Percentiles rank a stretch among this genome's conserved stretches.
Conservation (phyloP, 2,113 vertebrate genomes). For the Chaetura pelagica region DNA sequence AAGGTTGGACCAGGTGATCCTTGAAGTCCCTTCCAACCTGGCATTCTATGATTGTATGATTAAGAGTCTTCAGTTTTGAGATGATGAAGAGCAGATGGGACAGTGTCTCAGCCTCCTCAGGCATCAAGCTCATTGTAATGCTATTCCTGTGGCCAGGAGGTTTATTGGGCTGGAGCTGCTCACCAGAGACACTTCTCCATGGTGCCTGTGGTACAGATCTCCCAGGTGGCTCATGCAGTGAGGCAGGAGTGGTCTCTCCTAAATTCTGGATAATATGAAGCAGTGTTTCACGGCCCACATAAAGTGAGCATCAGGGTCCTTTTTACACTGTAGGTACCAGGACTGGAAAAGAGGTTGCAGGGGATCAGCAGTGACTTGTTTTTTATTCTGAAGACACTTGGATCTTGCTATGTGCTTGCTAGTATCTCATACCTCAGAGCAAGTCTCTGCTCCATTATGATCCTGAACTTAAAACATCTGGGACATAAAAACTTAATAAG, state of each 20-base stretch:
- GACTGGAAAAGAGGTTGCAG: not conserved
- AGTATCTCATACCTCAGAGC: not conserved
- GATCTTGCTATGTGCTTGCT: not conserved
- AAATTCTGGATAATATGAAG: not conserved
- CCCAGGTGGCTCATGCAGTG: not conserved
- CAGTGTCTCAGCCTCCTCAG: not conserved
- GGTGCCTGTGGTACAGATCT: accelerated
- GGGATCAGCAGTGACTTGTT: not conserved
- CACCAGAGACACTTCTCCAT: not conserved
- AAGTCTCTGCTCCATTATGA: not conserved
- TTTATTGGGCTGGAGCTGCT: not conserved
- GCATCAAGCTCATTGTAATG: not conserved
- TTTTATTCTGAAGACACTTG: not conserved
- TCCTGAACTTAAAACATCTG: not conserved
- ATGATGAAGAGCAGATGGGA: not conserved
- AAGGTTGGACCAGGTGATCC: no score
- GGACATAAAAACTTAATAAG: not conserved
- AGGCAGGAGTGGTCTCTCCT: not conserved
- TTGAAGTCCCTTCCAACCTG: no score
- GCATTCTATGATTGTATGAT: no score
- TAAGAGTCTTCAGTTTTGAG: not conserved
- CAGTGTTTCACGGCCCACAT: not conserved
- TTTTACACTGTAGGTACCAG: not conserved
- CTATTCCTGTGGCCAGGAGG: not conserved
- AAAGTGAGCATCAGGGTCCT: not conserved